phyloP scores from a whole-genome alignment of 2,888 invertebrate species.

The Cremastinae sp. region DNA sequence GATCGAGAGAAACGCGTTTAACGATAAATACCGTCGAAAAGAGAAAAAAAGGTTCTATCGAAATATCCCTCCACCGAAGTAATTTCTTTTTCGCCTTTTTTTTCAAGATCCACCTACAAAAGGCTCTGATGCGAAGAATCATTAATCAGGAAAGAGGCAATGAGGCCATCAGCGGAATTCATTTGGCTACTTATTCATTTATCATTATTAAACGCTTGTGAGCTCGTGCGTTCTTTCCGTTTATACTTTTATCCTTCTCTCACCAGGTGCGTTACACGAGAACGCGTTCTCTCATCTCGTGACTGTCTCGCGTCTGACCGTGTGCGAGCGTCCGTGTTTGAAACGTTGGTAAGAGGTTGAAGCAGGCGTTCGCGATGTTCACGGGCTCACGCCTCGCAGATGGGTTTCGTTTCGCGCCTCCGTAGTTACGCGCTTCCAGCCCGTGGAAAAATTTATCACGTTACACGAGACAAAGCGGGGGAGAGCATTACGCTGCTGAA shows the following conservation, averaged over 20 bases:
- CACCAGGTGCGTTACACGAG: conserved; percentile 55
- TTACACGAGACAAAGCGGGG: conserved; percentile 11
- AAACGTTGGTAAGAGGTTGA: conserved; percentile 46
- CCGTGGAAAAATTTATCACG: conserved; percentile 47
- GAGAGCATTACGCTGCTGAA: background rate
- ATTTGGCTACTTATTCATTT: conserved; percentile 79
- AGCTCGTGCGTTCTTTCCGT: conserved; percentile 62
- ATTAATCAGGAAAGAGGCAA: conserved; percentile 75
- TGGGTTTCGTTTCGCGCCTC: conserved; percentile 66
- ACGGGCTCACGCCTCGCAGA: conserved; percentile 62
- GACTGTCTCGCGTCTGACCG: background rate
- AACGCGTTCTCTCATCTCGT: conserved; percentile 37
- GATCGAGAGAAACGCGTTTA: background rate
- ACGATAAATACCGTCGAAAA: conserved; percentile 4
- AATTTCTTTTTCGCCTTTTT: background rate
- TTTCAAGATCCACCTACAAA: conserved; percentile 52
- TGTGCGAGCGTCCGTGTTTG: conserved; percentile 15
- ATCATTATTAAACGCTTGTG: conserved; percentile 76
- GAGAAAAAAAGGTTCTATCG: conserved; percentile 3
- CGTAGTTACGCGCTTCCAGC: conserved; percentile 59
- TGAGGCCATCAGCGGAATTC: conserved; percentile 76
- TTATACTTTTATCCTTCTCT: conserved; percentile 50
- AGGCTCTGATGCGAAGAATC: conserved; percentile 63
- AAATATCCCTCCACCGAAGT: conserved; percentile 28
- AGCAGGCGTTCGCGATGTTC: conserved; percentile 32